phyloP scores from a whole-genome alignment of 2,888 invertebrate species.

The Xestia c-nigrum region DNA sequence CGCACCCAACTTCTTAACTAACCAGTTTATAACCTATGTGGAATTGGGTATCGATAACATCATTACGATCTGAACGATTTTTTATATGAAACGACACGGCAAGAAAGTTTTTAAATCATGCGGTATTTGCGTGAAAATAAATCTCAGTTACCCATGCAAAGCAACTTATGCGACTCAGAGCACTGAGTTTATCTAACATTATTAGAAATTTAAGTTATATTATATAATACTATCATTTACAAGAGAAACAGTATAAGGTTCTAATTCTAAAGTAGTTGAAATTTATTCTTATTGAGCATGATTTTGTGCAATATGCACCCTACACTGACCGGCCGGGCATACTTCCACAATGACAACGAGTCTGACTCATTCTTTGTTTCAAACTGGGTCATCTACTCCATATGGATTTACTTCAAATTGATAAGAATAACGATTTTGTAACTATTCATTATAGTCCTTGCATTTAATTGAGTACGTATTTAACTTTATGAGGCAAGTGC shows the following conservation, averaged over 20 bases:
- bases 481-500: slow-evolving; percentile 50
- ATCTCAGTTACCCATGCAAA: not conserved
- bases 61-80: slow-evolving; percentile 54
- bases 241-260: not conserved
- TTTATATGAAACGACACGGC: slow-evolving; percentile 19
- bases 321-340: slow-evolving; percentile 65
- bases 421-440: slow-evolving; percentile 72
- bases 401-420: slow-evolving; percentile 80
- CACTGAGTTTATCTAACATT: slow-evolving; percentile 2
- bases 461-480: slow-evolving; percentile 52
- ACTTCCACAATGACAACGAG: slow-evolving; percentile 78
- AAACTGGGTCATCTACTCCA: slow-evolving; percentile 80
- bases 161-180: not conserved
- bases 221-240: not conserved
- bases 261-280: not conserved
- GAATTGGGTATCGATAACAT: slow-evolving; percentile 70
- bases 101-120: slow-evolving; percentile 32
- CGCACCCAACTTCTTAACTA: slow-evolving; percentile 78
- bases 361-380: slow-evolving; percentile 86
- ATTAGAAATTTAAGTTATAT: not conserved
- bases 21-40: slow-evolving; percentile 75
- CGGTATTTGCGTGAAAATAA: not conserved
- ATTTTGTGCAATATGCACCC: slow-evolving; percentile 46
- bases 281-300: slow-evolving; percentile 8
- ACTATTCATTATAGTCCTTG: slow-evolving; percentile 56